A percentile compares a stretch with the other conserved stretches of the same genome.
phyloP scores from a whole-genome alignment of 2,113 vertebrate genomes.

The Takifugu bimaculatus region DNA sequence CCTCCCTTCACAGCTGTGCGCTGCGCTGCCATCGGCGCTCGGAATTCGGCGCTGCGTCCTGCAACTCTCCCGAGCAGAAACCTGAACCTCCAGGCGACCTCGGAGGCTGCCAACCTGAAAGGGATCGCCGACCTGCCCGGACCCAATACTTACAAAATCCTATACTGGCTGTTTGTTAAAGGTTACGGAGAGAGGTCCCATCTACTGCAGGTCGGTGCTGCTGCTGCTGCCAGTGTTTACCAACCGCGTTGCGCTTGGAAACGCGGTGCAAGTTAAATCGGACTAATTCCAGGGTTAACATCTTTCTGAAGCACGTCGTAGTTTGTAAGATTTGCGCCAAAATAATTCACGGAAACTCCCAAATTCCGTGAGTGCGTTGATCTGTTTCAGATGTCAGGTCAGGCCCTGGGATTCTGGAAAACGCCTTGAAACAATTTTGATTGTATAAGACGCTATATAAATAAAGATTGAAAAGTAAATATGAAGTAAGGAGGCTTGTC shows the following conservation, averaged over 20 bases:
- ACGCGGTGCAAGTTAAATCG: no score
- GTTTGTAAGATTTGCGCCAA: background rate
- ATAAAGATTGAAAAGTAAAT: no score
- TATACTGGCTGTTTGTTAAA: slow-evolving; percentile 72
- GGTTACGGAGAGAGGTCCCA: slow-evolving; percentile 72
- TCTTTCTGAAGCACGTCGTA: background rate
- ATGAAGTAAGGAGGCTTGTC: no score
- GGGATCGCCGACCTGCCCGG: slow-evolving; percentile 71
- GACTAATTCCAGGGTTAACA: background rate
- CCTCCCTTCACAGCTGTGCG: background rate
- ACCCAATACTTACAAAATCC: slow-evolving; percentile 53
- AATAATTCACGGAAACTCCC: background rate
- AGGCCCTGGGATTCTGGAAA: no score
- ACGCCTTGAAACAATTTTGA: no score
- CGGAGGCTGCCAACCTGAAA: slow-evolving; percentile 35
- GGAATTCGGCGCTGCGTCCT: no score
- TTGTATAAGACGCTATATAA: no score
- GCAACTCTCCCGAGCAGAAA: background rate
- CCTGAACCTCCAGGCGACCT: slow-evolving; percentile 30
- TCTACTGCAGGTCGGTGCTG: slow-evolving; percentile 66
- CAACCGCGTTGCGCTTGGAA: no score
- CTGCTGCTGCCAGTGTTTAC: no score
- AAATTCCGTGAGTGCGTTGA: background rate
- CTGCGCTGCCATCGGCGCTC: no score
- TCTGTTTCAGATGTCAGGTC: background rate